phyloP scores from a whole-genome alignment of 2,113 vertebrate genomes.

The Eulacestoma nigropectus region DNA sequence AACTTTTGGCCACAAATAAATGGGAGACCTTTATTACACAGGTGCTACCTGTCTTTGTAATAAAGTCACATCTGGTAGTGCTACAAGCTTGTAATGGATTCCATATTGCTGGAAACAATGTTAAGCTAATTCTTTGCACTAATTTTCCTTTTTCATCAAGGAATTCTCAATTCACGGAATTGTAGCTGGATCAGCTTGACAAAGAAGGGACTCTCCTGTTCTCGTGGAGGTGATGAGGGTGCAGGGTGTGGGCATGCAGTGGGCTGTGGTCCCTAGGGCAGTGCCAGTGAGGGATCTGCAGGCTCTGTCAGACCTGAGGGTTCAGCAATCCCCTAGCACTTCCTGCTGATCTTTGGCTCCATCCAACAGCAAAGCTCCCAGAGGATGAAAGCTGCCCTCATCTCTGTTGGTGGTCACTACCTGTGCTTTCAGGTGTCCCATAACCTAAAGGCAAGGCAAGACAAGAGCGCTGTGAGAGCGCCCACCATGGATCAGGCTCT shows the following conservation, averaged over 20 bases:
- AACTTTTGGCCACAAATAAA: neutral
- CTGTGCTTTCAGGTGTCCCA: neutral
- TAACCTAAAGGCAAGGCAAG: neutral
- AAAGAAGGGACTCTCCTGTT: neutral
- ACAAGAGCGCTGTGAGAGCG: accelerated
- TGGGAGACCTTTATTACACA: neutral
- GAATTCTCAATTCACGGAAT: neutral
- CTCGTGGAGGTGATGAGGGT: neutral
- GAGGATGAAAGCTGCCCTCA: neutral
- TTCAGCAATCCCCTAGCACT: neutral
- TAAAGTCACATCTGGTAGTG: neutral
- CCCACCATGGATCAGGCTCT: neutral
- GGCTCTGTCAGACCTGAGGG: neutral
- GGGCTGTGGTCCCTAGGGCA: neutral
- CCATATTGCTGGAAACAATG: neutral
- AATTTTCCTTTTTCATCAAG: neutral
- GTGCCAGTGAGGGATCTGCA: neutral
- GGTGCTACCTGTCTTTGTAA: neutral
- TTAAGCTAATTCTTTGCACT: neutral
- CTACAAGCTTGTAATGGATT: neutral
- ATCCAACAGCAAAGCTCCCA: neutral
- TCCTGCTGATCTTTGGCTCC: neutral
- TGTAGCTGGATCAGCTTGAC: neutral
- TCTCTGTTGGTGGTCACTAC: neutral
- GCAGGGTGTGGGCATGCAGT: neutral